Percentiles rank a stretch among this genome's conserved stretches.
These are phyloP conservation scores for Corythornis leucogaster DNA, from an alignment of 2,797 vertebrate species.

Conservation along the genomic window DNA sequence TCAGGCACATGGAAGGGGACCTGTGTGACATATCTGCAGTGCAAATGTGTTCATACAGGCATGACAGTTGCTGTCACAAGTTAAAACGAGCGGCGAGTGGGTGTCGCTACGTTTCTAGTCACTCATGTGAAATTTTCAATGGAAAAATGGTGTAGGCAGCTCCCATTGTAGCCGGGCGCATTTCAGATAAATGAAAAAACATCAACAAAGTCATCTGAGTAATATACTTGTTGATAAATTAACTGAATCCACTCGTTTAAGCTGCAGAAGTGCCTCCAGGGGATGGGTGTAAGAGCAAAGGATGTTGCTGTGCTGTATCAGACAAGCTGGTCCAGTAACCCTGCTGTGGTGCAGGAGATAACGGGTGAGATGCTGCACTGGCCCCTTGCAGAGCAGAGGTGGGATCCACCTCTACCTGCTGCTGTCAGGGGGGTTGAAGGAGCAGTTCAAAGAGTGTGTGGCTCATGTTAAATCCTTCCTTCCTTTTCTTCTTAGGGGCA, in stretches of 20 bases:
- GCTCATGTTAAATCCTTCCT: not conserved
- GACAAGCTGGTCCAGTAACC: not conserved
- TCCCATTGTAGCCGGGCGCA: slow-evolving; percentile 63
- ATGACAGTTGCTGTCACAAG: slow-evolving; percentile 72
- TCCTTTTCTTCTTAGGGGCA: not conserved
- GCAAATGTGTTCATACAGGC: slow-evolving; percentile 66
- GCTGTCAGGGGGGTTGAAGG: not conserved
- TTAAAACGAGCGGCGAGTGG: slow-evolving; percentile 62
- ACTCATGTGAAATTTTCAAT: slow-evolving; percentile 66
- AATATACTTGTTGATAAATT: slow-evolving; percentile 57
- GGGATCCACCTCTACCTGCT: not conserved
- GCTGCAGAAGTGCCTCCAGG: not conserved
- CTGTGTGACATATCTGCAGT: slow-evolving; percentile 56
- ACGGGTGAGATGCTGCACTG: not conserved
- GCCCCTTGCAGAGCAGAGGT: not conserved
- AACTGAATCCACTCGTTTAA: not conserved
- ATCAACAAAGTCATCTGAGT: slow-evolving; percentile 57
- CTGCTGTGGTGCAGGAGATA: not conserved
- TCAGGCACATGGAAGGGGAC: slow-evolving; percentile 55
- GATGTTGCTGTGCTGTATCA: not conserved
- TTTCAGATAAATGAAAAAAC: slow-evolving; percentile 56
- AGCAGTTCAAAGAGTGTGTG: fast-evolving
- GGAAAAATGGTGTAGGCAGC: slow-evolving; percentile 67
- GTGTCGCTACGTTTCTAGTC: slow-evolving; percentile 58
- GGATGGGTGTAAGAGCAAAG: not conserved